Conservation (phyloP, 2,888 invertebrate genomes). For the Nasonia oneida region DNA sequence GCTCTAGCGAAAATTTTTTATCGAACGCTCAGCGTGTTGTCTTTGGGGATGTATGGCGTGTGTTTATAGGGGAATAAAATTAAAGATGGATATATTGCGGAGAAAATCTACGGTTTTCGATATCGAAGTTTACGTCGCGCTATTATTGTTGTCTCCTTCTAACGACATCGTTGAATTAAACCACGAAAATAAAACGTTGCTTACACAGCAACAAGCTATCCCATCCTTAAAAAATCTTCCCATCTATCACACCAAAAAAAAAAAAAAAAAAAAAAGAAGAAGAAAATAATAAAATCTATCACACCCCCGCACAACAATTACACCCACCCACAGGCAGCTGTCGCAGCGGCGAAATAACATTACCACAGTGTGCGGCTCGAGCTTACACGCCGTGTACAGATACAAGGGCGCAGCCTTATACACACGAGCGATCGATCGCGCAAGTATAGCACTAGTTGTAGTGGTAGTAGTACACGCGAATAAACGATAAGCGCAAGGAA, state of each 20-base stretch:
- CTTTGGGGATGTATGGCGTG: background rate
- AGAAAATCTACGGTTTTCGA: no score
- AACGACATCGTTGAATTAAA: no score
- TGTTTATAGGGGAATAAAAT: background rate
- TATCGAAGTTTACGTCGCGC: no score
- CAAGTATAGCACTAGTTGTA: background rate
- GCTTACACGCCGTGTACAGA: background rate
- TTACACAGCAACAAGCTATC: no score
- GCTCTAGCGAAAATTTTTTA: slow-evolving; percentile 17
- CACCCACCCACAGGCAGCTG: slow-evolving; percentile 2
- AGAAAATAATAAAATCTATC: background rate
- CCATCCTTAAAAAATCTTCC: no score
- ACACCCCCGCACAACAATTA: background rate
- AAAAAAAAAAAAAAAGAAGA: no score
- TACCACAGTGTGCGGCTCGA: background rate
- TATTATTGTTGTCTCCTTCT: no score
- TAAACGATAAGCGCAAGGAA: slow-evolving; percentile 4
- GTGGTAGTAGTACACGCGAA: background rate
- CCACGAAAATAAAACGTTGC: no score
- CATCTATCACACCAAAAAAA: no score
- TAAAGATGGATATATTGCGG: no score
- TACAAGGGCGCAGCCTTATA: background rate
- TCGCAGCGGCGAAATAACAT: slow-evolving; percentile 9
- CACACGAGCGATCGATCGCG: background rate
- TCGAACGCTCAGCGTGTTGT: background rate